Evolutionary conservation across 2,888 invertebrate species (phyloP).

Genomic region (Trachelus stipa): DNA sequence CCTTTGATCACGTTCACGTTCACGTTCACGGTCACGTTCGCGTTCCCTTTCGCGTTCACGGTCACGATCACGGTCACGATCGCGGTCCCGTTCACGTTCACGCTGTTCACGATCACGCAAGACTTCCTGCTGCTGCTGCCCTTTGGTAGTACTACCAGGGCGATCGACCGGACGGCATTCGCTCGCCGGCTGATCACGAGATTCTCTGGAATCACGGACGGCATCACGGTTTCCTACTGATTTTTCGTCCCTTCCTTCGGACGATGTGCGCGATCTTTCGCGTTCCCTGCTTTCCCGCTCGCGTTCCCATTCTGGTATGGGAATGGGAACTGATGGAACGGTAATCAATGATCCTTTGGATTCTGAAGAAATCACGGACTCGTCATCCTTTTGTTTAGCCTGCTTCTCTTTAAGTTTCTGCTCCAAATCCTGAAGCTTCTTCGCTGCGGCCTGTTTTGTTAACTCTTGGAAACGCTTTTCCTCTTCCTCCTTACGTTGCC

Average conservation of each 20-base stretch:
- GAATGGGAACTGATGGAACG: constrained; percentile 66
- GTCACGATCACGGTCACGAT: constrained; percentile 22
- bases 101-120: constrained; percentile 25
- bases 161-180: constrained; percentile 41
- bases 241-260: constrained; percentile 56
- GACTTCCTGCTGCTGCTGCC: constrained; percentile 27
- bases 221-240: constrained; percentile 26
- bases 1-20: constrained; percentile 59
- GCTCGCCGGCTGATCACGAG: constrained; percentile 24
- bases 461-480: constrained; percentile 81
- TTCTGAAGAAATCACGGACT: constrained; percentile 55
- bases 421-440: constrained; percentile 77
- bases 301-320: constrained; percentile 70
- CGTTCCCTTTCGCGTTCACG: constrained; percentile 27
- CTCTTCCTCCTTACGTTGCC: constrained; percentile 88
- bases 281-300: constrained; percentile 65
- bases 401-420: constrained; percentile 74
- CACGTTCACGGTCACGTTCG: constrained; percentile 58
- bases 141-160: constrained; percentile 37
- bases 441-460: constrained; percentile 72
- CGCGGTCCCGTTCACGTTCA: constrained; percentile 28
- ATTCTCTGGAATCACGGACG: constrained; percentile 30
- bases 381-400: constrained; percentile 67
- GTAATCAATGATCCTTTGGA: constrained; percentile 66
- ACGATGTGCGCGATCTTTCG: constrained; percentile 64